phyloP scores from a whole-genome alignment of 2,797 vertebrate species.

The Cossypha niveicapilla region DNA sequence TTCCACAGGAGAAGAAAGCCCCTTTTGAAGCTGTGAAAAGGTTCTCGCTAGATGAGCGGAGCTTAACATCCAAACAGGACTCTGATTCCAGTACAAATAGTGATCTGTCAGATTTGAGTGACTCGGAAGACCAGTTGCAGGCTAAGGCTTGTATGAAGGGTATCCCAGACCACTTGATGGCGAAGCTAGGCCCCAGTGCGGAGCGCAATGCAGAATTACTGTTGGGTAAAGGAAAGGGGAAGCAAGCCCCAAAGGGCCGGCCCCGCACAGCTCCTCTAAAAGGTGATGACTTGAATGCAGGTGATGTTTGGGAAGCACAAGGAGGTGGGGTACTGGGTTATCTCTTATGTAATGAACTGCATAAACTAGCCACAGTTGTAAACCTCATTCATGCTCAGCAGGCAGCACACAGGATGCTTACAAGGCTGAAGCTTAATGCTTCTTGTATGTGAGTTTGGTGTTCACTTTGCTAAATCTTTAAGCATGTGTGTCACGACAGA shows the following conservation, averaged over 20 bases:
- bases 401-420: background rate
- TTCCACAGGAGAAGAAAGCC: conserved; percentile 76
- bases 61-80: conserved; percentile 88
- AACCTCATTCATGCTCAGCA: background rate
- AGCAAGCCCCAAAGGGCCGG: conserved; percentile 85
- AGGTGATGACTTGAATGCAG: conserved; percentile 79
- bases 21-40: conserved; percentile 91
- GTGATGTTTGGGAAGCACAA: background rate
- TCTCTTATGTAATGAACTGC: background rate
- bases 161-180: conserved; percentile 79
- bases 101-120: conserved; percentile 95
- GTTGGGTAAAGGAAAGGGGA: conserved; percentile 85
- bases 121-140: conserved; percentile 87
- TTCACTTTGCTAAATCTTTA: background rate
- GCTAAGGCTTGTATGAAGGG: conserved; percentile 84
- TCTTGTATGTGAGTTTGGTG: background rate
- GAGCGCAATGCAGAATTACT: conserved; percentile 77
- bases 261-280: conserved; percentile 93
- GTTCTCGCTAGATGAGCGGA: conserved; percentile 91
- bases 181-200: conserved; percentile 74
- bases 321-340: background rate
- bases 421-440: background rate
- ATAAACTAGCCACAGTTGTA: background rate
- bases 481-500: background rate
- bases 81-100: conserved; percentile 96